These are phyloP conservation scores for Hoplodrina blanda DNA, from an alignment of 2,888 invertebrate species.

Conservation along the genomic window DNA sequence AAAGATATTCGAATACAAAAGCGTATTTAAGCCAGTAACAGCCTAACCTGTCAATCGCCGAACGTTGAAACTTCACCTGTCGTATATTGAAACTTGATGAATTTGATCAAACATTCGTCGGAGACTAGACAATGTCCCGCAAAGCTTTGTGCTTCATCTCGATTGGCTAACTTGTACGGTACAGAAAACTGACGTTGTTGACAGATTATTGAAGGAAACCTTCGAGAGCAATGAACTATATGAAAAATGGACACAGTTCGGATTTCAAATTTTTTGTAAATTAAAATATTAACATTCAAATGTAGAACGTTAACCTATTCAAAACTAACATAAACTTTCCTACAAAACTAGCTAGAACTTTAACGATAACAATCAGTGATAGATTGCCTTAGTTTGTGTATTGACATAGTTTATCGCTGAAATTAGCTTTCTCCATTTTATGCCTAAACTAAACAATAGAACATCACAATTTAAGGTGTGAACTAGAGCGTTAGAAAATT, in stretches of 20 bases:
- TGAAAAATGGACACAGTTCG: conserved; percentile 4
- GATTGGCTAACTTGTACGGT: conserved; percentile 25
- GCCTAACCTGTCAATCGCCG: conserved; percentile 41
- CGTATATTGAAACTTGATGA: conserved; percentile 50
- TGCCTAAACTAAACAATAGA: conserved; percentile 42
- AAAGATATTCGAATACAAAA: conserved; percentile 47
- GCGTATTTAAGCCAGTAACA: conserved; percentile 31
- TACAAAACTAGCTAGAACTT: conserved; percentile 28
- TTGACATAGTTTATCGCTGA: conserved; percentile 43
- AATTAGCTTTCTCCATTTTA: conserved; percentile 51
- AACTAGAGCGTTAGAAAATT: conserved; percentile 56
- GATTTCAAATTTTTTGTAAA: conserved; percentile 16
- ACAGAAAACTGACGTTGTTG: conserved; percentile 43
- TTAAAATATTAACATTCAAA: conserved; percentile 12
- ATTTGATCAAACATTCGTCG: conserved; percentile 53
- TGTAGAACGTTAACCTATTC: conserved; percentile 4
- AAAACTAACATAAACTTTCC: conserved; percentile 7
- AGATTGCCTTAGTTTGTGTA: conserved; percentile 32
- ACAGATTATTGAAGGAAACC: conserved; percentile 32
- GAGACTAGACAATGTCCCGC: conserved; percentile 34
- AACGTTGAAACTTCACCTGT: conserved; percentile 51
- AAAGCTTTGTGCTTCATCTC: conserved; percentile 41
- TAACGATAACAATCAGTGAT: conserved; percentile 50
- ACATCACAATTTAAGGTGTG: conserved; percentile 45
- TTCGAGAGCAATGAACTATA: conserved; percentile 16